Evolutionary conservation across 2,888 invertebrate genomes (phyloP).

Genomic region (Ormyrus labotus): DNA sequence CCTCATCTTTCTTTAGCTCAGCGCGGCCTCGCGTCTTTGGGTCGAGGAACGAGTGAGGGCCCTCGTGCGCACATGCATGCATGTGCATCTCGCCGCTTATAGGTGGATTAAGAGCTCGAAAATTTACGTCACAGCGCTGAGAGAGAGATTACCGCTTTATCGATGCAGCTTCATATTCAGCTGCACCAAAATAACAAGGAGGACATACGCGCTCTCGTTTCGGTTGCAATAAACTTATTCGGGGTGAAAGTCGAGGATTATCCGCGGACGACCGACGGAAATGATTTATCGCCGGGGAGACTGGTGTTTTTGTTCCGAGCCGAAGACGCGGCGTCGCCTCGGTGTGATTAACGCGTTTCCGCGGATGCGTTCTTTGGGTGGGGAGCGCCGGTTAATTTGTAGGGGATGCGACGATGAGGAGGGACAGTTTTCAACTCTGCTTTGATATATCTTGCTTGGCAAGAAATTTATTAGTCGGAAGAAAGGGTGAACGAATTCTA

Average conservation of each 20-base stretch:
- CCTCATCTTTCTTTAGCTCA: constrained; percentile 27
- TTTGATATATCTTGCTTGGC: too few species aligned
- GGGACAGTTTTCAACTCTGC: too few species aligned
- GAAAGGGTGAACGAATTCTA: constrained; percentile 8
- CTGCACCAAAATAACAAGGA: too few species aligned
- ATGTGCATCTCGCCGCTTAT: constrained; percentile 9
- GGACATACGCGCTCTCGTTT: not conserved
- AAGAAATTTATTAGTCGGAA: not conserved
- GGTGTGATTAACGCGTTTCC: constrained; percentile 31
- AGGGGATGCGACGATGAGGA: too few species aligned
- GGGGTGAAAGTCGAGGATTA: constrained; percentile 13
- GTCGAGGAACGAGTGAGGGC: constrained; percentile 27
- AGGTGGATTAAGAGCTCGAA: constrained; percentile 37
- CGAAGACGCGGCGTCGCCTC: not conserved
- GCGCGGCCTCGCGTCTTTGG: constrained; percentile 2
- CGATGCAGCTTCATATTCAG: too few species aligned
- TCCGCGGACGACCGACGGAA: not conserved
- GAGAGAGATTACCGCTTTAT: too few species aligned
- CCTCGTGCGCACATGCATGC: constrained; percentile 9
- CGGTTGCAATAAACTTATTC: not conserved
- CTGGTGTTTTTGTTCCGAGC: constrained; percentile 19
- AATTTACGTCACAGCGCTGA: constrained; percentile 2
- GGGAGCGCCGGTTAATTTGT: too few species aligned
- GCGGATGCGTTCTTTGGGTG: constrained; percentile 5
- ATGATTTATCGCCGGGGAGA: constrained; percentile 28